These are phyloP conservation scores for Drosophila monieri DNA, from an alignment of 2,888 invertebrate genomes.

Conservation along the genomic window DNA sequence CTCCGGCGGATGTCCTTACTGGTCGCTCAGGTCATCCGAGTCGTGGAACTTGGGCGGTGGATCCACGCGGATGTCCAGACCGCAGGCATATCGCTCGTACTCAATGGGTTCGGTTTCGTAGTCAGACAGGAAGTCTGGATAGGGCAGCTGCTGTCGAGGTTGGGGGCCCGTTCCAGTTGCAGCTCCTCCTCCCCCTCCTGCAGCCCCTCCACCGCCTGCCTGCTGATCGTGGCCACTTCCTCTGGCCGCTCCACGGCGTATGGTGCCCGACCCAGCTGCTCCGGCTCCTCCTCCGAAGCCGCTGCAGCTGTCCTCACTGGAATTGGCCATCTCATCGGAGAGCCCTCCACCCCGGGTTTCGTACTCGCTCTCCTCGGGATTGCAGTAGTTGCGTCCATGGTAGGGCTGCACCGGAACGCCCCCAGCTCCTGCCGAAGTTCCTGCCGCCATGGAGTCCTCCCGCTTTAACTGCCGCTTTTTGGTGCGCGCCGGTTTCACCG, in stretches of 20 bases:
- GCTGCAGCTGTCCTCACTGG: constrained; percentile 82
- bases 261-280: constrained; percentile 59
- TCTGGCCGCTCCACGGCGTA: constrained; percentile 61
- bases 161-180: not conserved
- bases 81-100: constrained; percentile 88
- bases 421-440: constrained; percentile 33
- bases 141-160: constrained; percentile 84
- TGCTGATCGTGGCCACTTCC: not conserved
- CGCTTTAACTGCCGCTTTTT: constrained; percentile 83
- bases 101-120: constrained; percentile 86
- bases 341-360: constrained; percentile 82
- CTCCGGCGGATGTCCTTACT: constrained; percentile 48
- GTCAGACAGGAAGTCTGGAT: constrained; percentile 84
- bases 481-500: constrained; percentile 84
- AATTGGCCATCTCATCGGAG: constrained; percentile 83
- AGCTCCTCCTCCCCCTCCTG: not conserved
- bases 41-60: constrained; percentile 92
- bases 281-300: constrained; percentile 55
- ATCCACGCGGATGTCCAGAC: constrained; percentile 90
- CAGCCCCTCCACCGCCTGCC: not conserved
- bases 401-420: constrained; percentile 54
- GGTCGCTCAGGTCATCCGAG: constrained; percentile 86
- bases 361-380: constrained; percentile 82
- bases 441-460: constrained; percentile 78
- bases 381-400: constrained; percentile 74